Base-by-base conservation (phyloP, 1,140 invertebrate species). In the Aphelenchoides besseyi region DNA sequence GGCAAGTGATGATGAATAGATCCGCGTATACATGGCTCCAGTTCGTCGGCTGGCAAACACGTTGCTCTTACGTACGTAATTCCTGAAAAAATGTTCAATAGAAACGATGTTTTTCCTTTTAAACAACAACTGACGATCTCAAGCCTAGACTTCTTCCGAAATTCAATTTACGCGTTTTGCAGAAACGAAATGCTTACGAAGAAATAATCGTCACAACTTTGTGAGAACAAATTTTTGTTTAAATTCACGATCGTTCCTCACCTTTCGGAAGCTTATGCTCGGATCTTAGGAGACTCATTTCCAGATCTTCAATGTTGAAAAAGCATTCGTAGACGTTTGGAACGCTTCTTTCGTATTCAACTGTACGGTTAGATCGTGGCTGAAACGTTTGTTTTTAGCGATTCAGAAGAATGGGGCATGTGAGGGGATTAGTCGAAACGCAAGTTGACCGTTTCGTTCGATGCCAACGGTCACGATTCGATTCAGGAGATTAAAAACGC, bases 31-130 rank as follows among this genome's bases (percentile, higher is more conserved):
- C 69, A 70, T 29, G 69, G 69, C 30, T 70, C 69, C 1, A 70
- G 68, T 57, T 70, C 69, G 30, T 70, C 69, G 18, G 69, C 68
- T 36, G 69, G 67, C 1, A 69, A 23, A 30, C 67, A 69, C 16
- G 67, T 69, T 12, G 63, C 63, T 53, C 63, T 37, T 29, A 66
- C 36, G 36, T 66, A 66, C 12, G 26, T 66, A 2, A 53, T 28
- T n/a, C 63, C 63, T 66, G 3, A 32, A 66, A 59, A 23, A 48
- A 48, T n/a, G n/a, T n/a, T n/a, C n/a, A n/a, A n/a, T n/a, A n/a
- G n/a, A 23, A 48, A 48, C 41, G 41, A 12, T 12, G 41, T 23
- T 23, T 12, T 12, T 48, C 41, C 12, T 12, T 48, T 59, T 33
- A 18, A 59, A 59, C 55, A 33, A 33, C 32, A 59, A 23, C 41